Conservation (phyloP, 2,113 vertebrate species). For the Callionymus lyra region DNA sequence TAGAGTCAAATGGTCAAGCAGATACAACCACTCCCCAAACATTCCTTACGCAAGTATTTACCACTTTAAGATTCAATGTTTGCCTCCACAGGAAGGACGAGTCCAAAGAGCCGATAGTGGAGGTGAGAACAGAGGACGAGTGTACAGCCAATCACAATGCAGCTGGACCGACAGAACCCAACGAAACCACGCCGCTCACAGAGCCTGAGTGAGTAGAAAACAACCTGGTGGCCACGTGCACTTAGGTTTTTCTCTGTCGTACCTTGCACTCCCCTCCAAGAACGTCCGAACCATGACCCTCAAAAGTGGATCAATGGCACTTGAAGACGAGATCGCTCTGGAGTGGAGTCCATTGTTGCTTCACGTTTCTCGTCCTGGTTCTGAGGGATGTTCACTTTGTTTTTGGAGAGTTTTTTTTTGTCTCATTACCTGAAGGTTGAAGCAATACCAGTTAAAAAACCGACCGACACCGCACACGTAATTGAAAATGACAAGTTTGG, state of each 20-base stretch:
- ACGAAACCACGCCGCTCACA: conserved; percentile 92
- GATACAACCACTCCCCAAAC: too few relatives aligned
- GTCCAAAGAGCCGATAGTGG: conserved; percentile 95
- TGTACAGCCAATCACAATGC: conserved; percentile 89
- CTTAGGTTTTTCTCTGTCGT: conserved; percentile 18
- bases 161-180: conserved; percentile 87
- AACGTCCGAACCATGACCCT: conserved; percentile 28
- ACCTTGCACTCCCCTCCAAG: conserved; percentile 61
- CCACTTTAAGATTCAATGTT: neutral
- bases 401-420: conserved; percentile 21
- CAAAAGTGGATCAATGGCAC: conserved; percentile 23
- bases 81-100: conserved; percentile 80
- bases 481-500: too few relatives aligned
- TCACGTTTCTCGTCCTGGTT: conserved; percentile 36
- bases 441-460: conserved; percentile 63
- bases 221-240: neutral
- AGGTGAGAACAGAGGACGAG: conserved; percentile 89
- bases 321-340: conserved; percentile 43
- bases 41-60: too few relatives aligned
- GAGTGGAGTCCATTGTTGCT: conserved; percentile 62
- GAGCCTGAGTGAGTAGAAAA: conserved; percentile 84
- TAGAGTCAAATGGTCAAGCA: too few relatives aligned
- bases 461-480: conserved; percentile 6
- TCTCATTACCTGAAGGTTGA: conserved; percentile 49
- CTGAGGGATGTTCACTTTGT: conserved; percentile 20